Evolutionary conservation across 2,797 vertebrate genomes (phyloP).

Genomic region (Sylvia borin): DNA sequence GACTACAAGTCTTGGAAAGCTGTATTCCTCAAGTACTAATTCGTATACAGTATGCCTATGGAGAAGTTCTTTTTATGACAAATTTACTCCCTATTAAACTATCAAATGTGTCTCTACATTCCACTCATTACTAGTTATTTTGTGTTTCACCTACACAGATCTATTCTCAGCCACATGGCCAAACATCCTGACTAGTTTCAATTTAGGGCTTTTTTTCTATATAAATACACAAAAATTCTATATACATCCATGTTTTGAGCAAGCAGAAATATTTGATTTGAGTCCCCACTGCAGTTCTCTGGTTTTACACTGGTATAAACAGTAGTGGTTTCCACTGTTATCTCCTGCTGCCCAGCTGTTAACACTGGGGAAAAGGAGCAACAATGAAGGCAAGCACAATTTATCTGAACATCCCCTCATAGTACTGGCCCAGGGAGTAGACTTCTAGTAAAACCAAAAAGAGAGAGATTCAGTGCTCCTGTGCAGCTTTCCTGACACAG

Average conservation of each 20-base stretch:
- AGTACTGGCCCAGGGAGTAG: background rate
- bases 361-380: background rate
- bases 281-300: slow-evolving; percentile 9
- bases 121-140: background rate
- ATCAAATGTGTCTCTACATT: background rate
- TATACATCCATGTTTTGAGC: background rate
- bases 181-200: slow-evolving; percentile 33
- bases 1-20: background rate
- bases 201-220: background rate
- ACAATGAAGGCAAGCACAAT: slow-evolving; percentile 19
- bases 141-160: background rate
- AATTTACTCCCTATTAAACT: background rate
- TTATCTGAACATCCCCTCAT: background rate
- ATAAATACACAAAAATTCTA: slow-evolving; percentile 36
- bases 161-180: slow-evolving; percentile 16
- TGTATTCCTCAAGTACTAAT: background rate
- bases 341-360: slow-evolving; percentile 33
- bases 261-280: slow-evolving; percentile 48
- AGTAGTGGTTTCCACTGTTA: slow-evolving; percentile 6
- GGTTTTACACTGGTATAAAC: slow-evolving; percentile 42
- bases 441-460: background rate
- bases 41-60: rapidly evolving
- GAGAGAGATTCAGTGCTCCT: background rate
- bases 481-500: background rate
- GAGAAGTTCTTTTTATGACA: background rate